Evolutionary conservation across 2,797 vertebrate genomes (phyloP).

Genomic region (Setipinna tenuifilis): DNA sequence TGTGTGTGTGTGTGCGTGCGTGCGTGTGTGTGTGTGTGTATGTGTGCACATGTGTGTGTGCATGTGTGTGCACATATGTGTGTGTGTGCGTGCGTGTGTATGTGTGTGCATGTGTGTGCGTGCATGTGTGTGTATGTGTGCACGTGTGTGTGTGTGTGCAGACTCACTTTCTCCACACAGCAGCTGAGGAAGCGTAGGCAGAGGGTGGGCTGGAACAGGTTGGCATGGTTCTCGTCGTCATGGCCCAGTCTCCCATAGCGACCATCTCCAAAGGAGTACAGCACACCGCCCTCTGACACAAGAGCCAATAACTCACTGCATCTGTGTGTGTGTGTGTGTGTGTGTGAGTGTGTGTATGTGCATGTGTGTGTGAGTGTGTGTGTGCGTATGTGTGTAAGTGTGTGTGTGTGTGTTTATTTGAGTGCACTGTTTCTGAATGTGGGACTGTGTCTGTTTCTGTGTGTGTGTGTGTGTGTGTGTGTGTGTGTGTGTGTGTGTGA

Average conservation of each 20-base stretch:
- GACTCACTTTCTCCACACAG: constrained; percentile 79
- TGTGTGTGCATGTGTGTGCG: no score
- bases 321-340: not conserved
- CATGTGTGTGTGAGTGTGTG: not conserved
- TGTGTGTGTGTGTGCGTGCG: not conserved
- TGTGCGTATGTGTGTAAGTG: not conserved
- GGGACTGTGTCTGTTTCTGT: not conserved
- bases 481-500: not conserved
- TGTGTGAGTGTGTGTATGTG: not conserved
- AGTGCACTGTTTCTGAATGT: not conserved
- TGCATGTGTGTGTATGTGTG: constrained; percentile 22
- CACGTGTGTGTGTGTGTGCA: constrained; percentile 26
- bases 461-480: not conserved
- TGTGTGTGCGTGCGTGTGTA: no score
- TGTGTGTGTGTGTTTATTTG: not conserved
- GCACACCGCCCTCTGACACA: constrained; percentile 77
- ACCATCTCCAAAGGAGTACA: constrained; percentile 90
- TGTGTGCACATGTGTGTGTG: no score
- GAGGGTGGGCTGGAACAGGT: constrained; percentile 84
- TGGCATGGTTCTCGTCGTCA: constrained; percentile 86
- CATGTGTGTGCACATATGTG: no score
- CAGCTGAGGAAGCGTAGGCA: constrained; percentile 82
- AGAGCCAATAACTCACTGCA: not conserved
- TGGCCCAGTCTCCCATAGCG: constrained; percentile 87
- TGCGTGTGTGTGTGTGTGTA: no score